Evolutionary conservation across 1,140 invertebrate genomes (phyloP).

Genomic region (Dreissena rostriformis): DNA sequence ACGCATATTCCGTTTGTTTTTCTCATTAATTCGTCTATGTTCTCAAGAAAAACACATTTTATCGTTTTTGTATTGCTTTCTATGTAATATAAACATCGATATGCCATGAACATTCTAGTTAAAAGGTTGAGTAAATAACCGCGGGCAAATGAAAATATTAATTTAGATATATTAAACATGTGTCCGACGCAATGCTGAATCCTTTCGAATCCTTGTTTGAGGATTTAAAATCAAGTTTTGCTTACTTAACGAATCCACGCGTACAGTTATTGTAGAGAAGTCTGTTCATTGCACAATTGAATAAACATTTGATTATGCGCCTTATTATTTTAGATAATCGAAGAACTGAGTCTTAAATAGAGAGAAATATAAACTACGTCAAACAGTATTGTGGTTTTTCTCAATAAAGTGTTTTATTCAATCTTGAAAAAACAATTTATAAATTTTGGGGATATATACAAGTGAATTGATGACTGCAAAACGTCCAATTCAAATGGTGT

Average conservation of each 20-base stretch:
- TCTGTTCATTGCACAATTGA: not conserved
- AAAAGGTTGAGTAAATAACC: conserved; percentile 55
- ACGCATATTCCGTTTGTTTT: conserved; percentile 36
- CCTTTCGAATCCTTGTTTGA: conserved; percentile 6
- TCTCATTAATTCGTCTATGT: conserved; percentile 45
- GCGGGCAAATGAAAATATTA: conserved; percentile 55
- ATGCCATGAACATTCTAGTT: conserved; percentile 43
- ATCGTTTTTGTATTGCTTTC: conserved; percentile 26
- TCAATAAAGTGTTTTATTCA: no score
- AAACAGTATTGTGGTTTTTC: no score
- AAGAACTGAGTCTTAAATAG: no score
- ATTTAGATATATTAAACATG: conserved; percentile 54
- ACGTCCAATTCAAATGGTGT: no score
- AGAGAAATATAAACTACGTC: no score
- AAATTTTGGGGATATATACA: no score
- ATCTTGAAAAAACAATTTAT: no score
- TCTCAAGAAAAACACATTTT: conserved; percentile 50
- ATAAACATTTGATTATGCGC: no score
- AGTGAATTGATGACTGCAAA: no score
- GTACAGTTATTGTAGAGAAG: conserved; percentile 21
- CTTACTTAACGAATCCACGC: conserved; percentile 6
- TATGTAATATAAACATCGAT: conserved; percentile 49
- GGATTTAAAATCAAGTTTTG: conserved; percentile 28
- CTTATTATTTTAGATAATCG: no score
- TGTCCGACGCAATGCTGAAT: not conserved